A percentile compares a stretch with the other conserved stretches of the same genome.
Evolutionary conservation across 1,140 invertebrate genomes (phyloP).

Genomic region (Brachionus calyciflorus): DNA sequence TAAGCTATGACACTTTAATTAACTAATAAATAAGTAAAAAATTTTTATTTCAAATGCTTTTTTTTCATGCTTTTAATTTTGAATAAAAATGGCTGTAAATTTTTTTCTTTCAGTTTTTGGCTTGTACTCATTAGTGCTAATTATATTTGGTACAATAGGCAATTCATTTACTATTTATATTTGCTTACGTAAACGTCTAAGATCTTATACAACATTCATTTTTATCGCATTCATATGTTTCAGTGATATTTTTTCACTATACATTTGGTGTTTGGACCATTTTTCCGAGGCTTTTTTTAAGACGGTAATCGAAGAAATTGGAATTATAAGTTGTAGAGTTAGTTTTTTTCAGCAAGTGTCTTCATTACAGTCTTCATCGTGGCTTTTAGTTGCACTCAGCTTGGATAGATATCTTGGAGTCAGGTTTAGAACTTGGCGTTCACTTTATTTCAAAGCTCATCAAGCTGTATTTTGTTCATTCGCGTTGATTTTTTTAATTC

Average conservation of each 20-base stretch:
- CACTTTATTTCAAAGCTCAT: slow-evolving; percentile 19
- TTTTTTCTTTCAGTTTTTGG: background rate
- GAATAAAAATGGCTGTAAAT: background rate
- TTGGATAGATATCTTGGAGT: slow-evolving; percentile 7
- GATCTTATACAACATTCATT: slow-evolving; percentile 13
- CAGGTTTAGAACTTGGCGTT: slow-evolving; percentile 21
- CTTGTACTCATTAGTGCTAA: background rate
- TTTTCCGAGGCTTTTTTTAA: background rate
- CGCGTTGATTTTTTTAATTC: background rate
- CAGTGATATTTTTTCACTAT: background rate
- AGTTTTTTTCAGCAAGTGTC: background rate
- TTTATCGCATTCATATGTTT: slow-evolving; percentile 3
- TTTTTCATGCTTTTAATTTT: no score
- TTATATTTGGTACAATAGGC: background rate
- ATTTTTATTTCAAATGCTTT: no score
- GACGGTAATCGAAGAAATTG: background rate
- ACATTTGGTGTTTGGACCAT: slow-evolving; percentile 16
- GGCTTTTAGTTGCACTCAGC: background rate
- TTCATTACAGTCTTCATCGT: background rate
- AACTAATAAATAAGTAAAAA: no score
- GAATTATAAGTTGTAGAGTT: background rate
- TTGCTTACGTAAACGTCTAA: background rate
- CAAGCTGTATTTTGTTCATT: slow-evolving; percentile 13
- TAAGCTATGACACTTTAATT: no score
- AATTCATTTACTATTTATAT: background rate